A percentile compares a stretch with the other conserved stretches of the same genome.
These are phyloP conservation scores for Prosapia bicincta DNA, from an alignment of 2,888 invertebrate genomes.

Conservation along the genomic window DNA sequence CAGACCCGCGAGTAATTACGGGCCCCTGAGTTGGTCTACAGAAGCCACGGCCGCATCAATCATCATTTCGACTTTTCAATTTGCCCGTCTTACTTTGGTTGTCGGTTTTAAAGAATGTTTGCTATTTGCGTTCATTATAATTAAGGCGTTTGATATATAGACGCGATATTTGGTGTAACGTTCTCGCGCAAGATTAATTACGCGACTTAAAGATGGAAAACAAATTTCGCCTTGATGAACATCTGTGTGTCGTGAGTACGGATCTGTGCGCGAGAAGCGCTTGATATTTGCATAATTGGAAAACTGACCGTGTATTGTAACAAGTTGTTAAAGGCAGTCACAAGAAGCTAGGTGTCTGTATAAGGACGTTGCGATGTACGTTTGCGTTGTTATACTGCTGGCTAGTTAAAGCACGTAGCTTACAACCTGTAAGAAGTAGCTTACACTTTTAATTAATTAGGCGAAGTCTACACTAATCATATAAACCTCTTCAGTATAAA, in stretches of 20 bases:
- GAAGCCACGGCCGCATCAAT: not conserved
- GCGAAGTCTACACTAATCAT: too few species aligned
- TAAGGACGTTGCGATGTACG: too few species aligned
- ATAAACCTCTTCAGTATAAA: too few species aligned
- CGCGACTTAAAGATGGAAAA: not conserved
- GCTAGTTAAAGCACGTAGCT: too few species aligned
- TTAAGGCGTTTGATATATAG: not conserved
- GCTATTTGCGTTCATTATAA: not conserved
- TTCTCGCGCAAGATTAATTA: not conserved
- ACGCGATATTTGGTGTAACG: not conserved
- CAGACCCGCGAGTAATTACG: not conserved
- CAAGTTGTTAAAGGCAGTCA: too few species aligned
- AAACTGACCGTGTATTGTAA: too few species aligned
- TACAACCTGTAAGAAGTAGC: too few species aligned
- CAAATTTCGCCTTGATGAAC: not conserved
- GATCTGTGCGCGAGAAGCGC: too few species aligned
- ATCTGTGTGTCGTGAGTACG: not conserved
- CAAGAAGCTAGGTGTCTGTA: too few species aligned
- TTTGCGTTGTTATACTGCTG: too few species aligned
- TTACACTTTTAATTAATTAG: too few species aligned
- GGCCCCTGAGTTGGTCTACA: not conserved
- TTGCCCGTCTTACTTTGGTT: not conserved
- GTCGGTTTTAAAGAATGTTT: not conserved
- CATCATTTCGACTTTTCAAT: slow-evolving; percentile 2
- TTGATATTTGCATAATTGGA: too few species aligned